Conservation (phyloP, 2,888 invertebrate species). For the Phlogophora meticulosa region DNA sequence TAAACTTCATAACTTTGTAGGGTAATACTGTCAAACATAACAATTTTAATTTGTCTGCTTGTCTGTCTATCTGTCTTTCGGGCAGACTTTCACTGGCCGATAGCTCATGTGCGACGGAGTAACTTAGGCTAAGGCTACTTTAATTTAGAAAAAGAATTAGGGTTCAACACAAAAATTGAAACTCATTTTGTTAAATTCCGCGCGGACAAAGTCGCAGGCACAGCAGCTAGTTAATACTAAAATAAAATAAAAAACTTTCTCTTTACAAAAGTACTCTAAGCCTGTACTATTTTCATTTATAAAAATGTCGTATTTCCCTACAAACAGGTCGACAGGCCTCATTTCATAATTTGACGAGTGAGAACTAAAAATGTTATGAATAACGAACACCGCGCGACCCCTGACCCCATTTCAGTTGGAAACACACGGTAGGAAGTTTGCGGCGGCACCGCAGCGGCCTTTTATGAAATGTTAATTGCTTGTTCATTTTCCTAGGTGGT, state of each 20-base stretch:
- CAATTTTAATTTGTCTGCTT: too few species aligned
- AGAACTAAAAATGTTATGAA: conserved; percentile 73
- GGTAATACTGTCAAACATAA: too few species aligned
- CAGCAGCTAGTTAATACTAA: too few species aligned
- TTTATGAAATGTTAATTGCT: conserved; percentile 61
- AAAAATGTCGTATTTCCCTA: conserved; percentile 48
- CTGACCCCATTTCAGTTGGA: conserved; percentile 68
- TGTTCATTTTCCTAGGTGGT: conserved; percentile 35
- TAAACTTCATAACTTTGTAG: too few species aligned
- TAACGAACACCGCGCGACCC: conserved; percentile 65
- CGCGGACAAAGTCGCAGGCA: too few species aligned
- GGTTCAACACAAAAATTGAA: too few species aligned
- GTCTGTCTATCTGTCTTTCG: too few species aligned
- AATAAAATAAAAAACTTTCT: background rate
- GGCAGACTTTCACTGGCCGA: too few species aligned
- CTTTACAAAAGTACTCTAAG: background rate
- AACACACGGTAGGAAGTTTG: conserved; percentile 61
- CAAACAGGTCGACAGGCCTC: conserved; percentile 60
- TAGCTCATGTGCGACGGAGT: too few species aligned
- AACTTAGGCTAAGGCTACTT: too few species aligned
- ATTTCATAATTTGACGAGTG: conserved; percentile 72
- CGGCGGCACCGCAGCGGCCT: conserved; percentile 31
- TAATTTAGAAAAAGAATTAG: too few species aligned
- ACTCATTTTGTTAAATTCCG: too few species aligned
- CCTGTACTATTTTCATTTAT: conserved; percentile 17